A percentile compares a stretch with the other conserved stretches of the same genome.
These are phyloP conservation scores for Thecophora atra DNA, from an alignment of 2,888 invertebrate species.

Conservation along the genomic window DNA sequence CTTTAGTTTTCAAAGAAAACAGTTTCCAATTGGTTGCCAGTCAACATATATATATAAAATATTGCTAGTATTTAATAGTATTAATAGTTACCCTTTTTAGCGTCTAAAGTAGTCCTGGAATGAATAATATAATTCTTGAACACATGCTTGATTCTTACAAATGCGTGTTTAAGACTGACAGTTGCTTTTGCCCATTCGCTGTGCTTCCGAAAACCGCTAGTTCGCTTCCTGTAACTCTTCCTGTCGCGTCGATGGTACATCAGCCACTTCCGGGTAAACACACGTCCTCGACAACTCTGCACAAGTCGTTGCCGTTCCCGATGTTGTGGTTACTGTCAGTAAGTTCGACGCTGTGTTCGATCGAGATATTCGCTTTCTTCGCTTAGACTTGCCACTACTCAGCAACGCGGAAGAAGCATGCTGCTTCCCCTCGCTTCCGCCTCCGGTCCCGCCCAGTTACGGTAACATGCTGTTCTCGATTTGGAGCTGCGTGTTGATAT, in stretches of 20 bases:
- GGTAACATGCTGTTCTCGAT: constrained; percentile 87
- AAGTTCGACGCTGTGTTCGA: constrained; percentile 49
- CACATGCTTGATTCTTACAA: constrained; percentile 53
- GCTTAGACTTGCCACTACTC: constrained; percentile 47
- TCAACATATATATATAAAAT: too few relatives aligned
- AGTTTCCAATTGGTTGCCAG: neutral
- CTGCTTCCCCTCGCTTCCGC: constrained; percentile 35
- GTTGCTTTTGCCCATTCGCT: constrained; percentile 45
- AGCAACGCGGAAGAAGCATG: constrained; percentile 51
- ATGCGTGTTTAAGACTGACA: constrained; percentile 61
- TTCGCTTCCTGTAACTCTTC: constrained; percentile 43
- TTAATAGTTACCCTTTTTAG: neutral
- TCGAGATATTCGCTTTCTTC: constrained; percentile 48
- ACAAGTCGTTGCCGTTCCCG: constrained; percentile 48
- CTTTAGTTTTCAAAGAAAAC: neutral
- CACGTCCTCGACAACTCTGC: constrained; percentile 46
- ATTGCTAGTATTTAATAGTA: neutral
- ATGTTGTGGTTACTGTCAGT: constrained; percentile 43
- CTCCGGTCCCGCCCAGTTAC: constrained; percentile 55
- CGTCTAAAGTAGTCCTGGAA: neutral
- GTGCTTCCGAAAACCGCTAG: constrained; percentile 33
- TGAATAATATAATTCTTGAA: too few relatives aligned
- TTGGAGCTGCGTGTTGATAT: constrained; percentile 86
- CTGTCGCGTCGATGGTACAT: neutral
- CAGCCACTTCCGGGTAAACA: constrained; percentile 44